Conservation (phyloP, 2,797 vertebrate species). For the Melanogrammus aeglefinus region DNA sequence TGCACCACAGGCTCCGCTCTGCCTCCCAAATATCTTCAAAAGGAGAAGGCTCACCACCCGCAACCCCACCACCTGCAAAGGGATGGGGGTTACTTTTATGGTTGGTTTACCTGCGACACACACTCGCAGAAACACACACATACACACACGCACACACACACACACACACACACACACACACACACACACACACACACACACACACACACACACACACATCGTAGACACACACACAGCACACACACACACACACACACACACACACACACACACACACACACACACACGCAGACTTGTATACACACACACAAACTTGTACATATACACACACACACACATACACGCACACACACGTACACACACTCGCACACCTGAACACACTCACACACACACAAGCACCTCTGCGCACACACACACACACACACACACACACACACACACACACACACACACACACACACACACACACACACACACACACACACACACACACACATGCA, state of each 20-base stretch:
- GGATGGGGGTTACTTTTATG: background rate
- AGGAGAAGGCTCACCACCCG: background rate
- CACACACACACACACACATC: background rate
- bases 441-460: background rate
- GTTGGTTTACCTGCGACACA: background rate
- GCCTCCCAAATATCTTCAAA: background rate
- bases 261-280: background rate
- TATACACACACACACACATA: background rate
- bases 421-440: background rate
- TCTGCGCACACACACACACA: background rate
- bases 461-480: background rate
- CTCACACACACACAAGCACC: background rate
- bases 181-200: background rate
- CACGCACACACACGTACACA: constrained; percentile 18
- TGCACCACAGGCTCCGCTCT: background rate
- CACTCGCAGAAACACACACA: background rate
- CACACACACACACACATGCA: background rate
- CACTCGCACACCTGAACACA: background rate
- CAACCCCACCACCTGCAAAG: background rate
- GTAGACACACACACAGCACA: background rate
- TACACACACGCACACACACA: background rate
- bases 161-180: constrained; percentile 3
- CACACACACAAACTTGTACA: background rate
- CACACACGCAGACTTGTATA: too few relatives aligned
- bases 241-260: background rate